Base-by-base conservation (phyloP, 2,113 vertebrate genomes). In the Notiomystis cincta region DNA sequence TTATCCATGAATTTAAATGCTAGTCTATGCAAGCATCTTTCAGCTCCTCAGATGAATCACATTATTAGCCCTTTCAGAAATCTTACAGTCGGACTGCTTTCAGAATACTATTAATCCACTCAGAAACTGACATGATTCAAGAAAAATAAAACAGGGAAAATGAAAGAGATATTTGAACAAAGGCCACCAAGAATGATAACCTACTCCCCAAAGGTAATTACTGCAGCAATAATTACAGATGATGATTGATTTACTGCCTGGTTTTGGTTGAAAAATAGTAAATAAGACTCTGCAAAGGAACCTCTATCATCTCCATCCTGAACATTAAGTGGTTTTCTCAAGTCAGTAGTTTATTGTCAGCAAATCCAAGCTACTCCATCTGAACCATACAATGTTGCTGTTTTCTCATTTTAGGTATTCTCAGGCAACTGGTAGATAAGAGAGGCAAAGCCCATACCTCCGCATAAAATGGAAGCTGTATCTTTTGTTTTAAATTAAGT, bases 391-490 rank as follows among this genome's bases (percentile, higher is more conserved):
- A 77, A 30, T 58, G 67, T 69, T 94, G 51, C 73, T 89, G 38
- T 66, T 77, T 85, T 30, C 90, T 96, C 90, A 56, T 92, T 91
- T 92, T 82, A 95, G 85, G 89, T 72, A 76, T 45, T 35, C 75
- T 64, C 73, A 83, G 88, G 87, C 91, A 91, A 89, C 71, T 71
- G 84, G 84, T 35, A 38, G 38, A 28, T 33, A 40, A 71, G 50
- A 57, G 82, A 95, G n/a, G 78, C 83, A 89, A 80, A 96, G 82
- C 62, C 81, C 89, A 89, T 48, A 87, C 89, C 94, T 94, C 87
- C 82, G 89, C 65, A 90, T 88, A 97, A 98, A 97, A 97, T 94
- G 89, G 91, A 97, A 96, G 62, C 71, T 95, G 47, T 87, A 96
- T 79, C 89, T 97, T 96, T 96, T 89, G 89, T 84, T 96, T 96